Percentiles rank a stretch among this genome's conserved stretches.
Conservation (phyloP, 2,797 vertebrate species). For the Bovichtus diacanthus region DNA sequence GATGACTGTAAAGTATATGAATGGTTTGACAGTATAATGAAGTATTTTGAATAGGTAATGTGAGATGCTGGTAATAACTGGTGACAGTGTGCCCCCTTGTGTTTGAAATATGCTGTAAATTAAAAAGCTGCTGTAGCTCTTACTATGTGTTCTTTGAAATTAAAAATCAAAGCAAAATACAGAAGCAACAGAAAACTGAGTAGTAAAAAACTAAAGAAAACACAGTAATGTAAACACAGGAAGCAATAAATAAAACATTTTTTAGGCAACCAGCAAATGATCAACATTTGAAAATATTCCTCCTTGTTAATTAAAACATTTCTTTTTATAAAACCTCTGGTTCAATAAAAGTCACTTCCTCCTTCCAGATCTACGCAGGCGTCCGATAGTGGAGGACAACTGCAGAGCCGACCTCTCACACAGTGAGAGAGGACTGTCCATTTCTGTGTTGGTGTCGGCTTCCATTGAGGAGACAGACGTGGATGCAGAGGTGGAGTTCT, state of each 20-base stretch:
- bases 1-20: background rate
- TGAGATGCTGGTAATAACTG: slow-evolving; percentile 22
- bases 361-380: slow-evolving; percentile 55
- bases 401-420: slow-evolving; percentile 51
- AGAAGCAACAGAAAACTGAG: background rate
- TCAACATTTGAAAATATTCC: slow-evolving; percentile 60
- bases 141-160: background rate
- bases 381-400: slow-evolving; percentile 59
- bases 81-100: slow-evolving; percentile 66
- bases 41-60: background rate
- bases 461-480: slow-evolving; percentile 1
- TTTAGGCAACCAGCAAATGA: slow-evolving; percentile 50
- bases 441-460: background rate
- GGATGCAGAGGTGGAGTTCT: background rate
- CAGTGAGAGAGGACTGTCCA: slow-evolving; percentile 15
- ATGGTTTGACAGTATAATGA: background rate
- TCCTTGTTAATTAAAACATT: background rate
- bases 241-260: slow-evolving; percentile 30
- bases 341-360: slow-evolving; percentile 61
- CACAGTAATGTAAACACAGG: background rate
- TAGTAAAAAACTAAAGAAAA: background rate
- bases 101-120: slow-evolving; percentile 31
- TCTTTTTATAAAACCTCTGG: background rate
- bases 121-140: background rate
- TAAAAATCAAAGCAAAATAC: background rate